Conservation (phyloP, 2,797 vertebrate species). For the Lithobates pipiens region DNA sequence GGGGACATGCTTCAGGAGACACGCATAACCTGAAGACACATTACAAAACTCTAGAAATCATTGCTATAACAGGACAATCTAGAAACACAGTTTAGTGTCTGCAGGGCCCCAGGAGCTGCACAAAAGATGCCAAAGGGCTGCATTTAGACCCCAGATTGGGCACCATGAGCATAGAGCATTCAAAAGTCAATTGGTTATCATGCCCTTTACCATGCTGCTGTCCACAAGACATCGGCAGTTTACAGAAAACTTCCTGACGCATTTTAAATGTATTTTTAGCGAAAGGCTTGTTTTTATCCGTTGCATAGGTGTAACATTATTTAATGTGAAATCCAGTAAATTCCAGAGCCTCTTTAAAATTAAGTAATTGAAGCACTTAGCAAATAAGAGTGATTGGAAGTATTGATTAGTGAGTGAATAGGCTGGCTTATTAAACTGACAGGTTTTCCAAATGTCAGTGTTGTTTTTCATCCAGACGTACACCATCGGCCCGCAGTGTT, state of each 20-base stretch:
- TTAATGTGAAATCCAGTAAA: conserved; percentile 1
- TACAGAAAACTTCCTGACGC: background rate
- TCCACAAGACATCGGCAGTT: background rate
- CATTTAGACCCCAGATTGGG: too few species aligned
- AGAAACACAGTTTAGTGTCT: too few species aligned
- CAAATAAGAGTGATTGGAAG: conserved; percentile 5
- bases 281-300: background rate
- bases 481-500: background rate
- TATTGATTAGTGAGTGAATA: conserved; percentile 20
- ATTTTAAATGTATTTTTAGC: background rate
- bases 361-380: conserved; percentile 25
- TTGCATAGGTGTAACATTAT: background rate
- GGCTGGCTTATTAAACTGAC: background rate
- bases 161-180: too few species aligned
- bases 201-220: too few species aligned
- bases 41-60: too few species aligned
- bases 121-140: too few species aligned
- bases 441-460: background rate
- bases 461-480: background rate
- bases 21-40: too few species aligned
- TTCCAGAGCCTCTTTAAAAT: background rate
- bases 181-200: background rate
- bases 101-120: too few species aligned
- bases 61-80: too few species aligned
- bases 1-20: too few species aligned